Percentiles rank a stretch among this genome's conserved stretches.
These are phyloP conservation scores for Aelia acuminata DNA, from an alignment of 2,888 invertebrate genomes.

Conservation along the genomic window DNA sequence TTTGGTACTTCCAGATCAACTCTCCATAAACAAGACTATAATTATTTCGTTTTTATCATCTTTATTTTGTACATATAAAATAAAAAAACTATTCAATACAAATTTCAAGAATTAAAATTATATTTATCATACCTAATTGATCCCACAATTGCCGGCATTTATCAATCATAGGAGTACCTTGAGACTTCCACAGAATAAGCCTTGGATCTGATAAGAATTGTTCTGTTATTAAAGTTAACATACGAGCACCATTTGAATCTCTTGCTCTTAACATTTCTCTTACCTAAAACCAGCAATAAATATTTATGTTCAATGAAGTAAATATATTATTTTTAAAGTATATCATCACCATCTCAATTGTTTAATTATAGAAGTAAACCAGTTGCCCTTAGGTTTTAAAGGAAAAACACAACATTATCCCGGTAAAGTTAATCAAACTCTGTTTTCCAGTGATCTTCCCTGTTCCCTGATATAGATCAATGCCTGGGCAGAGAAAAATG, in stretches of 20 bases:
- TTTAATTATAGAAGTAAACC: background rate
- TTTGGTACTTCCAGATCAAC: background rate
- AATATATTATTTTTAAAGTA: background rate
- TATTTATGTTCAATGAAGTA: background rate
- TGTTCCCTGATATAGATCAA: no score
- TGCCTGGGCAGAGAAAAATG: no score
- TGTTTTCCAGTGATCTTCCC: no score
- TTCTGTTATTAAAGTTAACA: slow-evolving; percentile 88
- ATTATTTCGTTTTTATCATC: background rate
- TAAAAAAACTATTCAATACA: background rate
- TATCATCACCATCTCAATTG: background rate
- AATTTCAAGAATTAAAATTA: background rate
- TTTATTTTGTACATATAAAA: background rate
- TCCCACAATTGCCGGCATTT: slow-evolving; percentile 90
- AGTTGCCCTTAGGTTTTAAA: background rate
- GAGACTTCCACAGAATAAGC: slow-evolving; percentile 83
- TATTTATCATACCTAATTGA: slow-evolving; percentile 75
- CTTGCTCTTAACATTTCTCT: slow-evolving; percentile 87
- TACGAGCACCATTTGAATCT: slow-evolving; percentile 88
- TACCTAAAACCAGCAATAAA: slow-evolving; percentile 73
- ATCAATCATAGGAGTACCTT: slow-evolving; percentile 88
- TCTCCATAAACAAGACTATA: background rate
- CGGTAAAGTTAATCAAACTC: no score
- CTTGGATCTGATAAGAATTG: slow-evolving; percentile 89
- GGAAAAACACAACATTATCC: background rate